Percentiles rank a stretch among this genome's conserved stretches.
phyloP scores from a whole-genome alignment of 35 echinoderm and acorn worm genomes.

The Holothuria glaberrima region DNA sequence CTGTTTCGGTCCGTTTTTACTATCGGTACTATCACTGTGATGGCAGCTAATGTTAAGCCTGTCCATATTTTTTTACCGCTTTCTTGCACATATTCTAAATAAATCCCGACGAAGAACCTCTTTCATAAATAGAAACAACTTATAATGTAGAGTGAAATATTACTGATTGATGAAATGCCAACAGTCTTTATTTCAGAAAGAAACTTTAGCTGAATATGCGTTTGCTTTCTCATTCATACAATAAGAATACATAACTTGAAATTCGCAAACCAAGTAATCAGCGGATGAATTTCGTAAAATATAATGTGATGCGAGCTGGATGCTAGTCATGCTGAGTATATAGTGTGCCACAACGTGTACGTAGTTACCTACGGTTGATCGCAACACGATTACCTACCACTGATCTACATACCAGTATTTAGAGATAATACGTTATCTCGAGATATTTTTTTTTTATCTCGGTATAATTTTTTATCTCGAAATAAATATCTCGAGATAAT shows the following conservation, averaged over 20 bases:
- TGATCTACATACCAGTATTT: too few relatives aligned
- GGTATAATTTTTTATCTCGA: too few relatives aligned
- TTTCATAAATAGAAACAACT: not conserved
- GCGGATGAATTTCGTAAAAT: not conserved
- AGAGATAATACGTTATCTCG: too few relatives aligned
- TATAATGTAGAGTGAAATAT: conserved; percentile 1
- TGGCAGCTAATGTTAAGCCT: not conserved
- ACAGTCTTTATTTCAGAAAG: not conserved
- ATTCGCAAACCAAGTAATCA: not conserved
- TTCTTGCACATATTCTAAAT: not conserved
- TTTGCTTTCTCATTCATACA: not conserved
- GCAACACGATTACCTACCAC: too few relatives aligned
- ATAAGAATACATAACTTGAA: not conserved
- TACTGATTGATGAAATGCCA: not conserved
- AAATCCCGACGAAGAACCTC: not conserved
- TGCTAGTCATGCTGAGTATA: too few relatives aligned
- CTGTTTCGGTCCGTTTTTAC: conserved; percentile 1
- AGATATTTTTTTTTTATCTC: too few relatives aligned
- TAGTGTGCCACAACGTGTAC: too few relatives aligned
- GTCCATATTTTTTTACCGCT: not conserved
- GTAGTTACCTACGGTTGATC: too few relatives aligned
- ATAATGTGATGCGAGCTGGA: too few relatives aligned
- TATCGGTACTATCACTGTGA: not conserved
- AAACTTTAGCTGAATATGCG: not conserved
- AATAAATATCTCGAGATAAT: too few relatives aligned